Base-by-base conservation (phyloP, 1,140 invertebrate genomes). In the Drosophila serrata region DNA sequence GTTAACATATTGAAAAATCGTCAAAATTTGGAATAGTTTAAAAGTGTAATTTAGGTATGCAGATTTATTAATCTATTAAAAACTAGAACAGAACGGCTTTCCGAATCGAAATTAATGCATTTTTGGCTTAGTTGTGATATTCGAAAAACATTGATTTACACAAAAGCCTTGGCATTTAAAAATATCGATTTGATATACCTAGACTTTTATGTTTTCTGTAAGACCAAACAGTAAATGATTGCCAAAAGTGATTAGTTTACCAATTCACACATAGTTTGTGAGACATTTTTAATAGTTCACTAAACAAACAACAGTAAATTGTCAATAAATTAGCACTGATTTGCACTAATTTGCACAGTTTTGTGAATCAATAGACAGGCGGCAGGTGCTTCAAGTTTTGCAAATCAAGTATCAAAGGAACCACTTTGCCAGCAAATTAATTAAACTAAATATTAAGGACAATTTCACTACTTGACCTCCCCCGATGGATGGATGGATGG, bases 381-480 rank as follows among this genome's bases (percentile, higher is more conserved):
- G 33, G 8, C 22, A 29, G 51, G 17, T 59, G 53, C 13, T 2
- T 13, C 29, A 29, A 29, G 6, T 9, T 37, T 35, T 11, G 9
- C 17, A 19, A 19, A 11, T 11, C 12, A 8, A 27, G 33, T 19
- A 27, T 51, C 27, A 13, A 46, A 4, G n/a, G 4, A 42, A 27
- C 46, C n/a, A 6, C 8, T 15, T 31, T 11, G 29, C 43, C 6
- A 12, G 7, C 11, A 49, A 13, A 24, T 24, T 24, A 61, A 35
- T 6, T 13, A 11, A 15, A 31, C 33, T 6, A 31, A 55, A 72
- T 48, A 79, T 84, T 90, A 85, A 85, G 85, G 81, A 90, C 81
- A 88, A 90, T 88, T 88, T 88, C 85, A 90, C 85, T 88, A 75
- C 81, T 88, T 88, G 80, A 88, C 70, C 56, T 48, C 13, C 31